A percentile compares a stretch with the other conserved stretches of the same genome.
Evolutionary conservation across 2,113 vertebrate species (phyloP).

Genomic region (Myrmophylax atrothorax): DNA sequence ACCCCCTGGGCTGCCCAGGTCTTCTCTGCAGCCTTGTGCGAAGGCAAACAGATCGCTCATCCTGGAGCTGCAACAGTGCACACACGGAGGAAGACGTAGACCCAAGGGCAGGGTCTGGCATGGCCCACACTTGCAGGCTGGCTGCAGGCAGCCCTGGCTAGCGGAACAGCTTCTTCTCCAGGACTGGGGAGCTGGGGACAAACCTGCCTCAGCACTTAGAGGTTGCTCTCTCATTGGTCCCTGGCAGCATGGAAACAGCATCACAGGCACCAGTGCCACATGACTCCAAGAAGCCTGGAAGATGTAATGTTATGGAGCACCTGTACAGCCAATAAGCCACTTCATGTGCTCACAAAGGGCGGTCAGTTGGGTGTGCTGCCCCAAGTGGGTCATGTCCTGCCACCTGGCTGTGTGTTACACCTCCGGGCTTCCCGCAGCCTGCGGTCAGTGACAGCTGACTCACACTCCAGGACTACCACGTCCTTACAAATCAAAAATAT

Average conservation of each 20-base stretch:
- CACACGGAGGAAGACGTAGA: background rate
- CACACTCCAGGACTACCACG: background rate
- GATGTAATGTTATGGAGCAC: background rate
- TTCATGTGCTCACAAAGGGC: background rate
- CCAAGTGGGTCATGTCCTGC: background rate
- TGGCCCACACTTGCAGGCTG: background rate
- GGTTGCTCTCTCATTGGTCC: background rate
- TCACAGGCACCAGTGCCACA: background rate
- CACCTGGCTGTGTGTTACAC: background rate
- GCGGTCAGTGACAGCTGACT: fast-evolving
- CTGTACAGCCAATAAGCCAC: background rate
- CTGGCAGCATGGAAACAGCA: fast-evolving
- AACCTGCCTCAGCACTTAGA: background rate
- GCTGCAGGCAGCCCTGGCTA: background rate
- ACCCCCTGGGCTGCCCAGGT: background rate
- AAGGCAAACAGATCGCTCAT: background rate
- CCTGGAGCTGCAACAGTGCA: background rate
- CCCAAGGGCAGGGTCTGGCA: background rate
- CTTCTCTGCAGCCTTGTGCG: background rate
- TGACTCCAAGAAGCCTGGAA: background rate
- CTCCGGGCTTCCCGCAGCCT: background rate
- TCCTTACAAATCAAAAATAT: background rate
- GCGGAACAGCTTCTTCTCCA: background rate
- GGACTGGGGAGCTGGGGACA: background rate
- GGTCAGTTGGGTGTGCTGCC: too few relatives aligned